Evolutionary conservation across 2,113 vertebrate species (phyloP).

Genomic region (Paralichthys olivaceus): DNA sequence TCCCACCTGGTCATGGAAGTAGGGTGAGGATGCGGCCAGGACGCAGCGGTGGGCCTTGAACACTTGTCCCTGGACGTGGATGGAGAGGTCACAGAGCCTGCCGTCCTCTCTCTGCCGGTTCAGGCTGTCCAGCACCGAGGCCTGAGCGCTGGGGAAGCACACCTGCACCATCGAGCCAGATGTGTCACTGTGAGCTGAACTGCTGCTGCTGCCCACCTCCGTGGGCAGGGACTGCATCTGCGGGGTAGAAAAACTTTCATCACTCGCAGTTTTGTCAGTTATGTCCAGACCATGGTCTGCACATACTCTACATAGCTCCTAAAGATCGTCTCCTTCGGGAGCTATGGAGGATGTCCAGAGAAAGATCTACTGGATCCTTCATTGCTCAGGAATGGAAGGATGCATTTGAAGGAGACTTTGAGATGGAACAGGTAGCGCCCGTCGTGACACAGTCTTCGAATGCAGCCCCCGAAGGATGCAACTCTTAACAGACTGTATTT

Average conservation of each 20-base stretch:
- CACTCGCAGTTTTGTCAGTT: neutral
- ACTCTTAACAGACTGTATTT: no score
- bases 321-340: no score
- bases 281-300: no score
- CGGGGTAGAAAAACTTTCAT: neutral
- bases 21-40: conserved; percentile 86
- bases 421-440: no score
- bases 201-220: conserved; percentile 76
- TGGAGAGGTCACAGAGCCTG: conserved; percentile 86
- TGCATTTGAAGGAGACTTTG: no score
- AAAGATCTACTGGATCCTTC: no score
- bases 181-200: conserved; percentile 53
- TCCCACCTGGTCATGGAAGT: conserved; percentile 88
- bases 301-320: no score
- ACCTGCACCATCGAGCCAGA: conserved; percentile 84
- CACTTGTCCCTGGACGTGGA: conserved; percentile 87
- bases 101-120: conserved; percentile 91
- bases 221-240: conserved; percentile 71
- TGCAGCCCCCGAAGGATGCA: no score
- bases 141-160: conserved; percentile 88
- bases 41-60: conserved; percentile 88
- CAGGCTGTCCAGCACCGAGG: conserved; percentile 88
- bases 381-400: no score
- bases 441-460: no score
- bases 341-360: no score